These are phyloP conservation scores for Alfaro cultratus DNA, from an alignment of 2,797 vertebrate genomes.

Conservation along the genomic window DNA sequence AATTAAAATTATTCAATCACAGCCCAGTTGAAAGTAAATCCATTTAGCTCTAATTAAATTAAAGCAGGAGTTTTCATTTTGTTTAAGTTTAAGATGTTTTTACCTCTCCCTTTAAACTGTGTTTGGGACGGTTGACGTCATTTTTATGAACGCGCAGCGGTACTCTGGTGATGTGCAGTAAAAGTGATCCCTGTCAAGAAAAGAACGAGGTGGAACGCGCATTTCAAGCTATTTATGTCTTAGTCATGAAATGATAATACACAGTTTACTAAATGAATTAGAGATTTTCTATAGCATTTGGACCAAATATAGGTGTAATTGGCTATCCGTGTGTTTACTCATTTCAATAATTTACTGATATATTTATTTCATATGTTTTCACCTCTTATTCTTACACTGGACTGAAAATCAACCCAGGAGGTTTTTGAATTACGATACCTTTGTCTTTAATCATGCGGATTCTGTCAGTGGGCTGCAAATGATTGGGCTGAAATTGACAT, in stretches of 20 bases:
- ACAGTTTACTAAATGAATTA: background rate
- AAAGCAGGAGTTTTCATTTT: background rate
- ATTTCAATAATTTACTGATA: background rate
- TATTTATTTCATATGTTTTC: background rate
- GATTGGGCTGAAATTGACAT: background rate
- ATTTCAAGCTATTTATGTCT: background rate
- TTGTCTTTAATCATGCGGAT: background rate
- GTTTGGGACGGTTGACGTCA: conserved; percentile 56
- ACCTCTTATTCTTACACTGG: background rate
- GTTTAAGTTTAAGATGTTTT: background rate
- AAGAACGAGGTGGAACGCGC: background rate
- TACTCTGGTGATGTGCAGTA: background rate
- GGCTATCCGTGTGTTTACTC: background rate
- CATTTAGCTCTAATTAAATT: background rate
- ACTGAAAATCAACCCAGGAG: background rate
- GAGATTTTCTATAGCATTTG: background rate
- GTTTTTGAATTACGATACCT: background rate
- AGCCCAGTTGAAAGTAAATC: rapidly evolving
- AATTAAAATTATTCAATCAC: background rate
- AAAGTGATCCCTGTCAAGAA: background rate
- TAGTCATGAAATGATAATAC: no score
- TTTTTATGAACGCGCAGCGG: conserved; percentile 57
- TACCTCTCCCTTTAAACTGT: conserved; percentile 58
- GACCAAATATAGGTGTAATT: background rate
- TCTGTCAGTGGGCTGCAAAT: background rate